A percentile compares a stretch with the other conserved stretches of the same genome.
Conservation (phyloP, 2,113 vertebrate genomes). For the Chionodraco myersi region DNA sequence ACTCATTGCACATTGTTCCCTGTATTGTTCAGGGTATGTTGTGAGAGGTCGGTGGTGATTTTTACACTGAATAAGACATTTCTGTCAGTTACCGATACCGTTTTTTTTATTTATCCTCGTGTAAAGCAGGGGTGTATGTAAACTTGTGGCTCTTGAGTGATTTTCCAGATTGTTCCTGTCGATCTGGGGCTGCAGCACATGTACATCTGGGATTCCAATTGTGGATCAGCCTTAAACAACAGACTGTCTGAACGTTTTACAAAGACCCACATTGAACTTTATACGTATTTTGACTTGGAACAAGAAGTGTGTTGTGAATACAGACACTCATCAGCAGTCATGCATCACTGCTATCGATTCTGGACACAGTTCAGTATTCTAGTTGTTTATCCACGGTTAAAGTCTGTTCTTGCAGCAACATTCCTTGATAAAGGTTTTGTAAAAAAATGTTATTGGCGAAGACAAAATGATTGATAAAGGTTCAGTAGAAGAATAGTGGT, state of each 20-base stretch:
- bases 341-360: not conserved
- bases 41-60: not conserved
- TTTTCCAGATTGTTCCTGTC: conserved; percentile 64
- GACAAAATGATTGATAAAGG: not conserved
- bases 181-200: conserved; percentile 47
- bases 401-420: not conserved
- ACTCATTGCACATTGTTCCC: not conserved
- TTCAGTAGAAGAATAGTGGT: not conserved
- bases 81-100: not conserved
- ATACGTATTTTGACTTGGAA: conserved; percentile 48
- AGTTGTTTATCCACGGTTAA: not conserved
- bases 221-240: conserved; percentile 11
- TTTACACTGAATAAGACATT: not conserved
- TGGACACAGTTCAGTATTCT: not conserved
- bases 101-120: conserved; percentile 5
- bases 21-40: not conserved
- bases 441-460: not conserved
- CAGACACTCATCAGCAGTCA: not conserved
- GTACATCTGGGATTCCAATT: conserved; percentile 64
- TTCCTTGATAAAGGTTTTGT: not conserved
- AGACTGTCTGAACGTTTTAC: conserved; percentile 4
- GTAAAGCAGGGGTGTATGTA: conserved; percentile 37
- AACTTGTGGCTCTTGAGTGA: conserved; percentile 51
- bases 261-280: conserved; percentile 19
- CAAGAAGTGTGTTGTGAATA: conserved; percentile 39